Evolutionary conservation across 2,797 vertebrate species (phyloP).

Genomic region (Coluber constrictor): DNA sequence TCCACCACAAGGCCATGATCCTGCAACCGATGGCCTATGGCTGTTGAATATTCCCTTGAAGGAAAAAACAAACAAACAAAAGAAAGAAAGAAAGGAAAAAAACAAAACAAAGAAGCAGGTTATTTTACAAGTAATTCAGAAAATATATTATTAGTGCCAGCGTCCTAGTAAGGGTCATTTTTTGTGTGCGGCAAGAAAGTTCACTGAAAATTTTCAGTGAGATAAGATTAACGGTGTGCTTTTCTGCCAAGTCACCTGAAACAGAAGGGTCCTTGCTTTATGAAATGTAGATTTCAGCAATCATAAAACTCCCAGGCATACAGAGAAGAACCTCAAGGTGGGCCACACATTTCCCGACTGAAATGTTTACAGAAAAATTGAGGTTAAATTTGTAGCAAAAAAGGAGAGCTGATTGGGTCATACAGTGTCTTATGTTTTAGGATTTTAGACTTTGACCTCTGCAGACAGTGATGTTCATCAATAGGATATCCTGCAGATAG

Average conservation of each 20-base stretch:
- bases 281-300: neutral
- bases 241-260: neutral
- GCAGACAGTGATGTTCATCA: neutral
- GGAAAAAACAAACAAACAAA: conserved; percentile 54
- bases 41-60: conserved; percentile 81
- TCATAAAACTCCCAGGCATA: neutral
- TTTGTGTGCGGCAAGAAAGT: neutral
- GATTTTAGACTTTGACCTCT: neutral
- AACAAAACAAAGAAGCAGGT: conserved; percentile 33
- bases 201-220: neutral
- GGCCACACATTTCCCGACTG: neutral
- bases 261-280: neutral
- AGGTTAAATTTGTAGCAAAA: neutral
- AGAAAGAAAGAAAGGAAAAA: conserved; percentile 40
- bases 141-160: conserved; percentile 52
- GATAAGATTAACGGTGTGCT: neutral
- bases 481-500: neutral
- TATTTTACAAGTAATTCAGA: conserved; percentile 40
- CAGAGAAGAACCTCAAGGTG: neutral
- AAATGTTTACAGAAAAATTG: neutral
- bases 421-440: neutral
- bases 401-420: neutral
- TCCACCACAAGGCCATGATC: conserved; percentile 79
- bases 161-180: conserved; percentile 55
- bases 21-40: conserved; percentile 77